These are phyloP conservation scores for Passer domesticus DNA, from an alignment of 2,113 vertebrate genomes.

Conservation along the genomic window DNA sequence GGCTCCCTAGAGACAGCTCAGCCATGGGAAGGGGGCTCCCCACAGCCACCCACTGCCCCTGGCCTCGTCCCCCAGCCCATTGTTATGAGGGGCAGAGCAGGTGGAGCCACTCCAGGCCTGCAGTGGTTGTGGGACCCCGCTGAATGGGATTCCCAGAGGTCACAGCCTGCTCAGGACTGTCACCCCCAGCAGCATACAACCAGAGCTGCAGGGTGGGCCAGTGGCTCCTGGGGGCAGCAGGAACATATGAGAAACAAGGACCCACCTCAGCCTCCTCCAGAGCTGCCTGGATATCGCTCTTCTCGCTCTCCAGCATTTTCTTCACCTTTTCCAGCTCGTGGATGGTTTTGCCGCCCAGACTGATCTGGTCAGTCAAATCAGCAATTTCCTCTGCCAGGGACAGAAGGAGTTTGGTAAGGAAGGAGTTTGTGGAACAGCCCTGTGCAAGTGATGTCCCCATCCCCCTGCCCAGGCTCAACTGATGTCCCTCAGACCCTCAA, in stretches of 20 bases:
- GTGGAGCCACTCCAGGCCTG: neutral
- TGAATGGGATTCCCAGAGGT: neutral
- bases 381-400: constrained; percentile 85
- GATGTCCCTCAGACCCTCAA: neutral
- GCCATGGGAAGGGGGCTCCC: neutral
- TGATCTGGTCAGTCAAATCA: constrained; percentile 90
- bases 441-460: accelerated
- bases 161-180: neutral
- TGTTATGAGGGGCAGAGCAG: neutral
- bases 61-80: neutral
- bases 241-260: neutral
- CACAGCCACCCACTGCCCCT: neutral
- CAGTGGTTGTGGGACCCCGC: neutral
- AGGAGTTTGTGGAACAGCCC: neutral
- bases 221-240: neutral
- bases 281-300: constrained; percentile 88
- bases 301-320: constrained; percentile 88
- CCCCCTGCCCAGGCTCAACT: neutral
- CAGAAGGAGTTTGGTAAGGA: neutral
- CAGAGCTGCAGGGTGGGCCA: neutral
- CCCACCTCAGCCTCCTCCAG: constrained; percentile 92
- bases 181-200: neutral
- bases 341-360: constrained; percentile 86
- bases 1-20: constrained; percentile 76
- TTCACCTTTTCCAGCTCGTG: constrained; percentile 94